Percentiles rank a stretch among this genome's conserved stretches.
Evolutionary conservation across 2,888 invertebrate genomes (phyloP).

Genomic region (Adela reaumurella): DNA sequence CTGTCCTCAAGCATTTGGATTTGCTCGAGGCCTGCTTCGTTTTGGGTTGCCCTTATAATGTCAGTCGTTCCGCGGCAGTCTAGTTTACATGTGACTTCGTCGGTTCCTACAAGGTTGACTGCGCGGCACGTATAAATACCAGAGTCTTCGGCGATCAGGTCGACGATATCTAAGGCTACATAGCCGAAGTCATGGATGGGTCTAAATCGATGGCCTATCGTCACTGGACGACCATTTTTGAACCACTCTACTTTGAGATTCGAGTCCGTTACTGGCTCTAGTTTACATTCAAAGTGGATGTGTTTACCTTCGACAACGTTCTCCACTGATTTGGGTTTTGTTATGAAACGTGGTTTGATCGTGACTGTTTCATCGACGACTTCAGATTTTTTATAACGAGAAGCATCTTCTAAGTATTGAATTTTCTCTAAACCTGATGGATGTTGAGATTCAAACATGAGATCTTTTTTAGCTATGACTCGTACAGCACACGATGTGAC

Average conservation of each 20-base stretch:
- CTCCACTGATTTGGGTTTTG: conserved; percentile 81
- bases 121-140: conserved; percentile 93
- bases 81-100: conserved; percentile 75
- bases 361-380: conserved; percentile 80
- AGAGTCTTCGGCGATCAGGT: conserved; percentile 93
- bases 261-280: conserved; percentile 95
- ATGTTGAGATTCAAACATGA: conserved; percentile 85
- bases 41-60: conserved; percentile 81
- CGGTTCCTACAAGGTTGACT: conserved; percentile 84
- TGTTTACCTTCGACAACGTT: conserved; percentile 86
- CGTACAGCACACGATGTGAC: conserved; percentile 88
- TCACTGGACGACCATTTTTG: conserved; percentile 91
- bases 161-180: conserved; percentile 94
- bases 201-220: conserved; percentile 90
- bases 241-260: conserved; percentile 97
- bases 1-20: conserved; percentile 87
- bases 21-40: conserved; percentile 83
- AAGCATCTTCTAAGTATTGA: conserved; percentile 84
- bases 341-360: conserved; percentile 78
- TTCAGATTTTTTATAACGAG: conserved; percentile 79
- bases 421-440: conserved; percentile 90
- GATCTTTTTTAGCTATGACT: conserved; percentile 84
- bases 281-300: conserved; percentile 96
- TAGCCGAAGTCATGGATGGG: conserved; percentile 98
- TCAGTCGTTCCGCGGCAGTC: conserved; percentile 74